Percentiles rank a stretch among this genome's conserved stretches.
Evolutionary conservation across 2,888 invertebrate species (phyloP).

Genomic region (Callyntrura guangdongensis): DNA sequence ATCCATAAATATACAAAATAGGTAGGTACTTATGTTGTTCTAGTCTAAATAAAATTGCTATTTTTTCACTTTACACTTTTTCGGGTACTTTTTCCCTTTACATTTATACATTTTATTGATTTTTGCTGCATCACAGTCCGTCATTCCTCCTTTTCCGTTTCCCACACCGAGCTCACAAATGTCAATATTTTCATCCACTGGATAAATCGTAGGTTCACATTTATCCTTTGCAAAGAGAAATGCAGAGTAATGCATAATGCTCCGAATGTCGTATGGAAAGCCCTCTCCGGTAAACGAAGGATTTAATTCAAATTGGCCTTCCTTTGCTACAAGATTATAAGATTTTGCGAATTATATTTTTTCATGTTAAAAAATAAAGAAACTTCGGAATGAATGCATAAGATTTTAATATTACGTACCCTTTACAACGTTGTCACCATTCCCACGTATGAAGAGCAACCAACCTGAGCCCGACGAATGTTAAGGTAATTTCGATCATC

Average conservation of each 20-base stretch:
- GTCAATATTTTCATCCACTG: constrained; percentile 46
- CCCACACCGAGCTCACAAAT: constrained; percentile 60
- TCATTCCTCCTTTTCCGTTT: constrained; percentile 66
- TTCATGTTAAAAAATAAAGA: neutral
- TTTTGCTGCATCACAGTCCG: constrained; percentile 68
- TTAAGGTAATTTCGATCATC: constrained; percentile 56
- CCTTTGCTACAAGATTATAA: constrained; percentile 31
- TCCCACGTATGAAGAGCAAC: constrained; percentile 76
- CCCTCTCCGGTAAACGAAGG: constrained; percentile 48
- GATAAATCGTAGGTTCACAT: constrained; percentile 67
- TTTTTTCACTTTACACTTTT: constrained; percentile 52
- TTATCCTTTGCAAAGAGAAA: constrained; percentile 65
- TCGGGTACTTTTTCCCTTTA: constrained; percentile 54
- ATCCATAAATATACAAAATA: neutral
- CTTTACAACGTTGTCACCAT: too few relatives aligned
- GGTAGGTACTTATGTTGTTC: neutral
- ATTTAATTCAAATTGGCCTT: constrained; percentile 57
- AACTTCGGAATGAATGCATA: constrained; percentile 65
- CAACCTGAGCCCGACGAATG: constrained; percentile 45
- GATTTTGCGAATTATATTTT: neutral
- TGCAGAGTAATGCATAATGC: constrained; percentile 76
- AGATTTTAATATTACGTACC: too few relatives aligned
- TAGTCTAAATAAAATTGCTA: neutral
- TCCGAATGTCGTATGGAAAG: constrained; percentile 62
- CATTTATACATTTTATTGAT: constrained; percentile 72